These are phyloP conservation scores for Chloroceryle aenea DNA, from an alignment of 2,113 vertebrate species.

Conservation along the genomic window DNA sequence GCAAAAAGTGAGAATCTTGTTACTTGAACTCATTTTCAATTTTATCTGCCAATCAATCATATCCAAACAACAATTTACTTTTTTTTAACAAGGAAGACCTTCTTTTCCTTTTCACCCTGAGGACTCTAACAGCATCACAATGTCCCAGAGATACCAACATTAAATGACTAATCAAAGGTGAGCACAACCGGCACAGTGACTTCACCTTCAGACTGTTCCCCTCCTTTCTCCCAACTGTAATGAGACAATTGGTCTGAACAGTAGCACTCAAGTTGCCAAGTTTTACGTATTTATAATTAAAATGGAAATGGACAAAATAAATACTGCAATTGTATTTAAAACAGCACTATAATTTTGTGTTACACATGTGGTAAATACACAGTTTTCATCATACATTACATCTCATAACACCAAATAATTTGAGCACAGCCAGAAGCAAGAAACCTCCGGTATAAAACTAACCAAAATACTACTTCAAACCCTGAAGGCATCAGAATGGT, in stretches of 20 bases:
- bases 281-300: neutral
- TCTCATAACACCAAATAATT: neutral
- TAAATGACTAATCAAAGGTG: neutral
- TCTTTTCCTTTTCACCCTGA: neutral
- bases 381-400: neutral
- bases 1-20: neutral
- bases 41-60: neutral
- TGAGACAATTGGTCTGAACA: neutral
- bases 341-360: neutral
- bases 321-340: neutral
- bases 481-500: neutral
- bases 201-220: neutral
- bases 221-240: neutral
- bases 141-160: neutral
- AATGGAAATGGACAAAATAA: neutral
- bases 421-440: neutral
- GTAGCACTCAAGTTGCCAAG: neutral
- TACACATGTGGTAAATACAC: fast-evolving
- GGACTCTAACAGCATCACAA: neutral
- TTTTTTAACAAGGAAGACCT: neutral
- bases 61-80: neutral
- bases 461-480: neutral
- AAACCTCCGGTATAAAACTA: neutral
- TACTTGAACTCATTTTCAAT: neutral
- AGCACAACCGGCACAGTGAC: neutral